Evolutionary conservation across 1,140 invertebrate species (phyloP).

Genomic region (Drosophila hydei): DNA sequence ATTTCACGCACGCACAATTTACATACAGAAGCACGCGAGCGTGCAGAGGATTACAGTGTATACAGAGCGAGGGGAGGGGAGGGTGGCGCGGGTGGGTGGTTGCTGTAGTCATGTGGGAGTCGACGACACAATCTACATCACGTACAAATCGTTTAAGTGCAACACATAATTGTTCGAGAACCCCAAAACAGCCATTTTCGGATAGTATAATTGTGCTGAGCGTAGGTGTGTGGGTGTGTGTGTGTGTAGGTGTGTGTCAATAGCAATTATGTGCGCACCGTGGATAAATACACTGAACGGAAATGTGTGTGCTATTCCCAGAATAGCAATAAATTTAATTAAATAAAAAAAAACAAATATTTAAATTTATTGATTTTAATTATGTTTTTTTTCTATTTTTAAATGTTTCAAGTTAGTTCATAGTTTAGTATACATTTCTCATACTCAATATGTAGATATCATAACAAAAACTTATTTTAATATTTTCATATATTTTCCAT

Average conservation of each 20-base stretch:
- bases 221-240: not conserved
- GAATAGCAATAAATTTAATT: too few species aligned
- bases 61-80: not conserved
- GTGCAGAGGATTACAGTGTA: slow-evolving; percentile 36
- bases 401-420: too few species aligned
- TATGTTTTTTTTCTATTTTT: too few species aligned
- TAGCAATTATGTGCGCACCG: slow-evolving; percentile 59
- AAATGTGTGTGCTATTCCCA: too few species aligned
- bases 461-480: too few species aligned
- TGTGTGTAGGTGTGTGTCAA: slow-evolving; percentile 52
- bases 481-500: too few species aligned
- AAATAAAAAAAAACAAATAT: not conserved
- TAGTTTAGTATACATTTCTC: too few species aligned
- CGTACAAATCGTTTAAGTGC: slow-evolving; percentile 82
- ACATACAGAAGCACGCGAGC: slow-evolving; percentile 68
- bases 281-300: slow-evolving; percentile 7
- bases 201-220: slow-evolving; percentile 32
- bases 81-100: not conserved
- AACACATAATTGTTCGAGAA: slow-evolving; percentile 72
- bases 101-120: not conserved
- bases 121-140: slow-evolving; percentile 40
- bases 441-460: too few species aligned
- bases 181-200: slow-evolving; percentile 37
- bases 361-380: not conserved
- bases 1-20: slow-evolving; percentile 82